Evolutionary conservation across 2,888 invertebrate genomes (phyloP), one percentile per base, ranked within the genome.

Genomic region (Automeris io): DNA sequence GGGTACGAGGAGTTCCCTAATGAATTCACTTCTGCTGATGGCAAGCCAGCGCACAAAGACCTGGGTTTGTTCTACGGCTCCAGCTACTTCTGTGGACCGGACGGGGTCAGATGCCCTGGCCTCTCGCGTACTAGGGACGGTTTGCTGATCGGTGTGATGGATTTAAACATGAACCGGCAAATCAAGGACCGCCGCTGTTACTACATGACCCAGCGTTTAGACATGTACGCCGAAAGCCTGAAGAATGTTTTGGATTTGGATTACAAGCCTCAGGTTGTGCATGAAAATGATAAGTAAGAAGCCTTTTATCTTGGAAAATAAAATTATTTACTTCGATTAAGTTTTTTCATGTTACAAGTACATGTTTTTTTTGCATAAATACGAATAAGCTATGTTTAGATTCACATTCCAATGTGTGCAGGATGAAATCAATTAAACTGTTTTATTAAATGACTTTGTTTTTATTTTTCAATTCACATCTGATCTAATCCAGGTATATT

Each of bases 1-100:
- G 99, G 99, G 31, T 95, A 93, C 0, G 98, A 98, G 67, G 80
- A 85, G 38, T 92, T 98, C 57, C 88, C 92, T 89, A 81, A 82
- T 19, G 85, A 85, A 45, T 86, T 85, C 41, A 86, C 85, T 0
- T 86, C 85, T 0, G 85, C 74, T 44, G 86, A 85, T 46, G 97
- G 96, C 0, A 90, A 90, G 47, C 91, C 93, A 2, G 94, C 95
- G 1, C 94, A 95, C 53, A 94, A 92, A 46, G 98, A 98, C 62
- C 46, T 86, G 2, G 99, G 99, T 0, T 93, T 97, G 50, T 99
- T 99, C 78, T 99, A 98, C 73, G 99, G 98, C 0, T 97, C 97
- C 0, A 95, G 95, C 51, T 99, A 99, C 75, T 90, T 98, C 26
- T 91, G 96, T 1, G 95, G 94, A 0, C 99, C 99, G 0, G 96